A percentile compares a stretch with the other conserved stretches of the same genome.
These are phyloP conservation scores for Tragelaphus buxtoni DNA, from an alignment of 2,113 vertebrate species.

Conservation along the genomic window DNA sequence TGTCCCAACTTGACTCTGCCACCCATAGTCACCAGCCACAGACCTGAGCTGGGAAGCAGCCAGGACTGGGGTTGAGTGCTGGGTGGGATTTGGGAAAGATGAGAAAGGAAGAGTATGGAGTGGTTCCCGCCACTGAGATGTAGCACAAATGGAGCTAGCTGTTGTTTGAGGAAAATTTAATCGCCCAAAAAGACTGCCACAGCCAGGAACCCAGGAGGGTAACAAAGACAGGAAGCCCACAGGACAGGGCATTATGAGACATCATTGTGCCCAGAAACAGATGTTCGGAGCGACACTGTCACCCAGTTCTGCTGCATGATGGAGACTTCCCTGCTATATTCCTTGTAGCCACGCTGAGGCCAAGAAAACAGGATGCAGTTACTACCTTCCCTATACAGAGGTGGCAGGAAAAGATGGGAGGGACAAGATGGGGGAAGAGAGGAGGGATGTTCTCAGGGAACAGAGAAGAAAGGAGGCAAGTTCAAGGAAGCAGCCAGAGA, in stretches of 20 bases:
- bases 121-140: background rate
- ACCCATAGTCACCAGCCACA: background rate
- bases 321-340: background rate
- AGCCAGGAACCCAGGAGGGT: background rate
- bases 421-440: background rate
- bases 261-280: background rate
- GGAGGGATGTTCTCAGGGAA: background rate
- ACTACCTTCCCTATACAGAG: background rate
- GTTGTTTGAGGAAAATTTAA: background rate
- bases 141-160: background rate
- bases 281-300: background rate
- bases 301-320: background rate
- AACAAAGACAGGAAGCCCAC: background rate
- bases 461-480: background rate
- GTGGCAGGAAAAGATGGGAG: background rate
- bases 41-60: background rate
- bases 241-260: background rate
- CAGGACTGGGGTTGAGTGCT: background rate
- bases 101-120: background rate
- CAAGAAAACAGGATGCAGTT: background rate
- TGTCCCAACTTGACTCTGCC: background rate
- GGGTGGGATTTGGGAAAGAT: background rate
- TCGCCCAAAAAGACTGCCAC: background rate
- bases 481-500: background rate
- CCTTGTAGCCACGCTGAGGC: background rate